Conservation (phyloP, 2,888 invertebrate species). For the Strigamia maritima region DNA sequence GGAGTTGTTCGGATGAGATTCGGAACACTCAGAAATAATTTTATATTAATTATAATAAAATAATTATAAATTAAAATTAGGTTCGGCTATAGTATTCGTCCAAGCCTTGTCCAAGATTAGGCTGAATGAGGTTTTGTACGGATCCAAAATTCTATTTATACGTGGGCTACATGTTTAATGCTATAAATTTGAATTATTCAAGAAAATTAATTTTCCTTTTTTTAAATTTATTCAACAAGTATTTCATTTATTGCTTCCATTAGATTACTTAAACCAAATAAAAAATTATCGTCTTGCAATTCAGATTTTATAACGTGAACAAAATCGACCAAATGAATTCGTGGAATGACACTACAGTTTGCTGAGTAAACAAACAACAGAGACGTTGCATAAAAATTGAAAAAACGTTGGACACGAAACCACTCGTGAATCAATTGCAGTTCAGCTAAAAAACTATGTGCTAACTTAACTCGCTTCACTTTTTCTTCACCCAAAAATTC, state of each 20-base stretch:
- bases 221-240: no score
- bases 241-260: not conserved
- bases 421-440: not conserved
- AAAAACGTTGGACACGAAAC: not conserved
- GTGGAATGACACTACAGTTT: not conserved
- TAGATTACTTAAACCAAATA: not conserved
- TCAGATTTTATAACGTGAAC: not conserved
- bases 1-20: no score
- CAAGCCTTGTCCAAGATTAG: no score
- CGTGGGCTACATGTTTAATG: no score
- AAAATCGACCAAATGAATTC: not conserved
- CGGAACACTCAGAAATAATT: no score
- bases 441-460: not conserved
- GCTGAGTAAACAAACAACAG: not conserved
- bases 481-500: not conserved
- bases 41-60: no score
- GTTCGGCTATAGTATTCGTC: no score
- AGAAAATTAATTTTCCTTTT: no score
- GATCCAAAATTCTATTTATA: no score
- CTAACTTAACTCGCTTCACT: not conserved
- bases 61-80: no score
- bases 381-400: not conserved
- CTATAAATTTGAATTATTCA: no score
- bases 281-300: not conserved
- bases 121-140: no score